Conservation (phyloP, 2,113 vertebrate species). For the Mesembrinibis cayennensis region DNA sequence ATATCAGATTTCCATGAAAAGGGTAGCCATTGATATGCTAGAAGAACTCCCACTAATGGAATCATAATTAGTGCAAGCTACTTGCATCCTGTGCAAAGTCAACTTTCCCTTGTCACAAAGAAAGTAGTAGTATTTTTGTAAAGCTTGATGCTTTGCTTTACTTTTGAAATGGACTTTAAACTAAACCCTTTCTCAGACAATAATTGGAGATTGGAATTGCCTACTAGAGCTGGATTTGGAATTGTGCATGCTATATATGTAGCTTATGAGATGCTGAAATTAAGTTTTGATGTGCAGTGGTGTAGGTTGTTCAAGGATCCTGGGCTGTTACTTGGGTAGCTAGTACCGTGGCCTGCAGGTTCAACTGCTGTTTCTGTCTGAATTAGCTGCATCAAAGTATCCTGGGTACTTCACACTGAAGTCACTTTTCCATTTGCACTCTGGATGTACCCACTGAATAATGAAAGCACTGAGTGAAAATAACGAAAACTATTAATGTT, state of each 20-base stretch:
- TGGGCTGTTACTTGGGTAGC: not conserved
- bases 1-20: not conserved
- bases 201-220: not conserved
- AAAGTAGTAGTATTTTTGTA: not conserved
- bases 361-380: not conserved
- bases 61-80: not conserved
- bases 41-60: not conserved
- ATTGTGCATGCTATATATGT: not conserved
- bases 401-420: not conserved
- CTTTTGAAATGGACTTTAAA: conserved; percentile 17
- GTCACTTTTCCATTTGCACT: not conserved
- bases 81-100: not conserved
- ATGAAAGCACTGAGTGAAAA: not conserved
- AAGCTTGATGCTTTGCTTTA: not conserved
- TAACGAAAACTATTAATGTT: not conserved
- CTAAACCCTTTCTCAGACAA: not conserved
- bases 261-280: not conserved
- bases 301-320: not conserved
- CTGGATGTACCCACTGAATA: not conserved
- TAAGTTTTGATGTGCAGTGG: not conserved
- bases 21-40: not conserved
- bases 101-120: not conserved
- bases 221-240: not conserved
- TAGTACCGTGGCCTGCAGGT: not conserved
- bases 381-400: not conserved